These are phyloP conservation scores for Diceros bicornis DNA, from an alignment of 2,797 vertebrate genomes.

Conservation along the genomic window DNA sequence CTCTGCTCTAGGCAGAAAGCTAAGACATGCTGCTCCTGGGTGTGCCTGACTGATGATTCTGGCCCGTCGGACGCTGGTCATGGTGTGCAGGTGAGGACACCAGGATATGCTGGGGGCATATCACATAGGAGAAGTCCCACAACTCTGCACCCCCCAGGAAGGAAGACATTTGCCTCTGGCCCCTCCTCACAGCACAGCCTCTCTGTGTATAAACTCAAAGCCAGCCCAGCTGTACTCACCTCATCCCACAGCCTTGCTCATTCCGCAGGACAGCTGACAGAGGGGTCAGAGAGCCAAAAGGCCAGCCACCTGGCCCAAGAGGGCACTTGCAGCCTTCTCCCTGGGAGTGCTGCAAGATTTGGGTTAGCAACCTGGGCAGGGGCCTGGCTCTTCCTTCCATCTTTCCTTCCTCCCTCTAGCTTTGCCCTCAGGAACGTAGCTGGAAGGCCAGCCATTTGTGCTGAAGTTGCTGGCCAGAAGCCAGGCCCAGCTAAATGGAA, in stretches of 20 bases:
- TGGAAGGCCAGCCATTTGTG: slow-evolving; percentile 91
- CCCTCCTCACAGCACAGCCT: not conserved
- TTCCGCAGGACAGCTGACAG: not conserved
- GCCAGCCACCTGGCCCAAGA: not conserved
- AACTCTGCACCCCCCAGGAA: not conserved
- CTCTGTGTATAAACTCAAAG: not conserved
- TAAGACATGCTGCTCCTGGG: slow-evolving; percentile 85
- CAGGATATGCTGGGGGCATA: not conserved
- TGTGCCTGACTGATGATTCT: slow-evolving; percentile 89
- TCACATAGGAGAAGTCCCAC: not conserved
- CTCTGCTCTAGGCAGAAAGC: not conserved
- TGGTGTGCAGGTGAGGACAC: slow-evolving; percentile 91
- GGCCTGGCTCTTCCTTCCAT: not conserved
- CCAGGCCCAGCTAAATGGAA: slow-evolving; percentile 91
- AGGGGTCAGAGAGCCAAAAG: not conserved
- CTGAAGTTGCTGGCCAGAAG: slow-evolving; percentile 89
- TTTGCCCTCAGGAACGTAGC: slow-evolving; percentile 86
- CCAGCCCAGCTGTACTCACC: not conserved
- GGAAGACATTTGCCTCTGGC: not conserved
- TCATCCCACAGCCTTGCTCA: not conserved
- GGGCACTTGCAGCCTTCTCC: not conserved
- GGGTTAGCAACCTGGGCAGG: not conserved
- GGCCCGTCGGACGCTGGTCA: slow-evolving; percentile 91
- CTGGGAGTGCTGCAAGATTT: not conserved
- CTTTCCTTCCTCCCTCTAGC: not conserved